A percentile compares a stretch with the other conserved stretches of the same genome.
phyloP scores from a whole-genome alignment of 2,888 invertebrate species.

The Xanthostigma xanthostigma region DNA sequence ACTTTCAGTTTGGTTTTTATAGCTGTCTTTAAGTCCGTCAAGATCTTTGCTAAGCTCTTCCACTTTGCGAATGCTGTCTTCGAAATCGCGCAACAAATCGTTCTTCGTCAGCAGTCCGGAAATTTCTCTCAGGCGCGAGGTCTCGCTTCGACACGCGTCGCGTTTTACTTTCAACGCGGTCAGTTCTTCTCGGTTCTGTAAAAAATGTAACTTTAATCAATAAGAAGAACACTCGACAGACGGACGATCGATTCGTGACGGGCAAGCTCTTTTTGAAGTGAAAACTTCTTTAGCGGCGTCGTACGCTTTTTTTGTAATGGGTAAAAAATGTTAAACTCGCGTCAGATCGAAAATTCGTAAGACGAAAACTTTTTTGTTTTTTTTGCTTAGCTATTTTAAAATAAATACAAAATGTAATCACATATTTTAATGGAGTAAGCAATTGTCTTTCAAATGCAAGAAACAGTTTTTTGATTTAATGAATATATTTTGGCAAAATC shows the following conservation, averaged over 20 bases:
- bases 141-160: conserved; percentile 28
- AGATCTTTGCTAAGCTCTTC: conserved; percentile 18
- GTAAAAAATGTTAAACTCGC: too few relatives aligned
- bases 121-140: conserved; percentile 27
- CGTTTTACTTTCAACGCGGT: conserved; percentile 25
- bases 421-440: too few relatives aligned
- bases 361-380: too few relatives aligned
- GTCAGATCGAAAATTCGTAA: too few relatives aligned
- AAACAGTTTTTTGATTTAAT: too few relatives aligned
- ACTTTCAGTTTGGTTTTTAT: background rate
- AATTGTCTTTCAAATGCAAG: too few relatives aligned
- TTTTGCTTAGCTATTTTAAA: too few relatives aligned
- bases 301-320: too few relatives aligned
- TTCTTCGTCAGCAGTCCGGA: conserved; percentile 35
- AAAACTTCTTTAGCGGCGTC: too few relatives aligned
- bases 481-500: too few relatives aligned
- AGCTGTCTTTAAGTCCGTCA: conserved; percentile 7
- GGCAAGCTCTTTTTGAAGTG: background rate
- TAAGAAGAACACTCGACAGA: background rate
- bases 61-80: conserved; percentile 23
- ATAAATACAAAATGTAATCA: too few relatives aligned
- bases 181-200: conserved; percentile 22
- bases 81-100: conserved; percentile 32
- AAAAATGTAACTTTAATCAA: background rate
- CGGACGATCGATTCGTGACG: background rate